Evolutionary conservation across 2,888 invertebrate species (phyloP).

Genomic region (Apodemia duryi): DNA sequence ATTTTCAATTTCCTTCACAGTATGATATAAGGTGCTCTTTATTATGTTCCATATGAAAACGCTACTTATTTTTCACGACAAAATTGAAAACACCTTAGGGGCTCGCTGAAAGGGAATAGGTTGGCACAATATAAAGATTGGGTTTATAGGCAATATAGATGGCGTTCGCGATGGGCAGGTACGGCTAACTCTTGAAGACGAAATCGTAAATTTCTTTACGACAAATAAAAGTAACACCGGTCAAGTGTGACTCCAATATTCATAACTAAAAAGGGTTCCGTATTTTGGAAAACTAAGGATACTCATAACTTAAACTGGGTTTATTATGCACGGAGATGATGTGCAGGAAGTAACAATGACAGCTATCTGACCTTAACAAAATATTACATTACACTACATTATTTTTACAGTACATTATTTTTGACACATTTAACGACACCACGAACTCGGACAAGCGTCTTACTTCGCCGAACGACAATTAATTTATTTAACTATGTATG

Average conservation of each 20-base stretch:
- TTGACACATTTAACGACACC: too few relatives aligned
- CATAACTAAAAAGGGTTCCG: neutral
- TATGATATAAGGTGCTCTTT: neutral
- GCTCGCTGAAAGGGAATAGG: slow-evolving; percentile 38
- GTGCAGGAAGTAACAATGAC: too few relatives aligned
- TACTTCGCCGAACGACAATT: too few relatives aligned
- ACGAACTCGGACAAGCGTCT: too few relatives aligned
- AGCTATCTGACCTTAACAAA: too few relatives aligned
- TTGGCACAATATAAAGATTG: slow-evolving; percentile 66
- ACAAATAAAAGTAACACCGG: slow-evolving; percentile 2
- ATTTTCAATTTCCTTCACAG: slow-evolving; percentile 8
- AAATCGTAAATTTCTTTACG: slow-evolving; percentile 11
- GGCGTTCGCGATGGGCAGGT: slow-evolving; percentile 47
- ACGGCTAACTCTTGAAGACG: slow-evolving; percentile 26
- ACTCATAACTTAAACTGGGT: too few relatives aligned
- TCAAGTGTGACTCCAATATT: neutral
- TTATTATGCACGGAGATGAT: too few relatives aligned
- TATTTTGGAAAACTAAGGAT: neutral
- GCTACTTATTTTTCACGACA: slow-evolving; percentile 54
- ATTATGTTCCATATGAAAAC: slow-evolving; percentile 3
- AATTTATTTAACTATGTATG: too few relatives aligned
- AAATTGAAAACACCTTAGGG: slow-evolving; percentile 63
- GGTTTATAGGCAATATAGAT: slow-evolving; percentile 58
- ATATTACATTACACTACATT: too few relatives aligned
- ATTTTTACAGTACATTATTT: too few relatives aligned